phyloP scores from a whole-genome alignment of 2,113 vertebrate species.

The Orycteropus afer region DNA sequence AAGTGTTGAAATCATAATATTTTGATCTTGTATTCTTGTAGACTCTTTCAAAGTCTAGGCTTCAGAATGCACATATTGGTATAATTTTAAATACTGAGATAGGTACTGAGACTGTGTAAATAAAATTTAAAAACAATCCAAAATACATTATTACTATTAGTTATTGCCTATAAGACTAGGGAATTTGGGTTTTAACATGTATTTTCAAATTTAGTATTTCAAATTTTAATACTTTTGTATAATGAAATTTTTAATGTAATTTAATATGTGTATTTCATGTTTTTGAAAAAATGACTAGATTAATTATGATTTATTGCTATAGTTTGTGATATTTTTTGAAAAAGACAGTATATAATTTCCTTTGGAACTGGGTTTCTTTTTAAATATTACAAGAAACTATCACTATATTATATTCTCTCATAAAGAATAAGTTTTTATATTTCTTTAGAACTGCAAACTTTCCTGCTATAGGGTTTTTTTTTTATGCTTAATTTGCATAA shows the following conservation, averaged over 20 bases:
- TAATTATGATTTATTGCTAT: constrained; percentile 8
- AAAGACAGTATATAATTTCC: constrained; percentile 37
- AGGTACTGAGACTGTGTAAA: not conserved
- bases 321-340: constrained; percentile 40
- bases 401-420: constrained; percentile 20
- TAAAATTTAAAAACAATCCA: not conserved
- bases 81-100: constrained; percentile 64
- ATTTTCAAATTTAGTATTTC: constrained; percentile 42
- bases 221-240: constrained; percentile 44
- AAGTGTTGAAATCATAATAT: constrained; percentile 44
- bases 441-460: constrained; percentile 48
- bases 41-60: constrained; percentile 13
- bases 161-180: not conserved
- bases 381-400: constrained; percentile 31
- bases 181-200: constrained; percentile 13
- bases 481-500: not conserved
- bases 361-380: constrained; percentile 28
- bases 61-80: constrained; percentile 45
- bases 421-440: constrained; percentile 8
- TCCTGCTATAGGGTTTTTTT: not conserved
- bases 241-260: not conserved
- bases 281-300: constrained; percentile 36
- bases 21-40: constrained; percentile 48
- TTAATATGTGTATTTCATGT: constrained; percentile 2
- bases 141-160: not conserved